Evolutionary conservation across 2,797 vertebrate genomes (phyloP).

Genomic region (Sebastes variabilis): DNA sequence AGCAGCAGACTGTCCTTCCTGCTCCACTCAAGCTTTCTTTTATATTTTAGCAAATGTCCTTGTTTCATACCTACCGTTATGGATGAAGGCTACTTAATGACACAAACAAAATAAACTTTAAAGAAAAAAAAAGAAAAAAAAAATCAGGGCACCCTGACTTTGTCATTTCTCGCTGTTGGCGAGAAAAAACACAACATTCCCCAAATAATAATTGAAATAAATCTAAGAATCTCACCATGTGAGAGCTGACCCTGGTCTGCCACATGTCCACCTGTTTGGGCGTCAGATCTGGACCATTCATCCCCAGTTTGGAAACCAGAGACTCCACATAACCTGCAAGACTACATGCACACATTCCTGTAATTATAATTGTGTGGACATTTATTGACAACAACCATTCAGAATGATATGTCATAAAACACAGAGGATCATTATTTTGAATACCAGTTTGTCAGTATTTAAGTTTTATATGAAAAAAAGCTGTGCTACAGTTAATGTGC

Average conservation of each 20-base stretch:
- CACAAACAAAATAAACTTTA: background rate
- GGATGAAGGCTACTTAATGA: background rate
- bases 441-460: too few species aligned
- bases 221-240: conserved; percentile 84
- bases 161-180: too few species aligned
- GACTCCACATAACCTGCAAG: conserved; percentile 96
- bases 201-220: background rate
- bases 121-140: too few species aligned
- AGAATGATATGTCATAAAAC: background rate
- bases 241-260: conserved; percentile 93
- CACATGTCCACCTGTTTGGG: conserved; percentile 97
- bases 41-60: background rate
- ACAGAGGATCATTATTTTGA: too few species aligned
- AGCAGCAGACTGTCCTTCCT: too few species aligned
- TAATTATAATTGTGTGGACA: background rate
- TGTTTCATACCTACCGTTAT: background rate
- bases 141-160: too few species aligned
- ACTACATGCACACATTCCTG: conserved; percentile 72
- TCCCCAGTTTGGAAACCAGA: conserved; percentile 90
- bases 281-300: conserved; percentile 92
- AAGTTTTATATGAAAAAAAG: too few species aligned
- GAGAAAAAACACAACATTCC: too few species aligned
- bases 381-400: background rate
- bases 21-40: background rate
- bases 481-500: too few species aligned